A percentile compares a stretch with the other conserved stretches of the same genome.
Conservation (phyloP, 1,140 invertebrate species). For the Heliconius melpomene region DNA sequence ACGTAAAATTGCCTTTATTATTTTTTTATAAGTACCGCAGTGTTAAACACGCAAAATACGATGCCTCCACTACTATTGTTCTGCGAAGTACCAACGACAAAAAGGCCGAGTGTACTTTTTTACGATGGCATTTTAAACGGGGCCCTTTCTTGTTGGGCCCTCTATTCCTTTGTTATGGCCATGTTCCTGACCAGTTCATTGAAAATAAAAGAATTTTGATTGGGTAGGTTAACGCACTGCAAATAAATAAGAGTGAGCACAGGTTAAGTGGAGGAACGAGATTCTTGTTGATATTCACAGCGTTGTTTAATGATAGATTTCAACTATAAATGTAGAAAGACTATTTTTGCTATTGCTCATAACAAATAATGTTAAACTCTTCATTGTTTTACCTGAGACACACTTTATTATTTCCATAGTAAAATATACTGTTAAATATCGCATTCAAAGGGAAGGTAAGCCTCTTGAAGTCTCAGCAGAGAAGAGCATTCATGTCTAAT, state of each 20-base stretch:
- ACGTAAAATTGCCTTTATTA: not conserved
- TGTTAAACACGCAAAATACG: conserved; percentile 6
- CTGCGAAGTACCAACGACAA: conserved; percentile 2
- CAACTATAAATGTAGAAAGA: not conserved
- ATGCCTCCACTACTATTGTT: conserved; percentile 1
- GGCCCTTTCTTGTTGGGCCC: conserved; percentile 41
- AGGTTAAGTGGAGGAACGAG: conserved; percentile 4
- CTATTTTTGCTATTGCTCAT: too few species aligned
- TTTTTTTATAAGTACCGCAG: not conserved
- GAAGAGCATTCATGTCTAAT: conserved; percentile 28
- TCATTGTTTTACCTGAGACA: not conserved
- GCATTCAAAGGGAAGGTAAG: conserved; percentile 21
- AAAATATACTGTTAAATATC: not conserved
- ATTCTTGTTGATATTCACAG: not conserved
- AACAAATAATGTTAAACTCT: not conserved
- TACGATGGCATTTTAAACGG: conserved; percentile 23
- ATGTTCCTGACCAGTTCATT: conserved; percentile 39
- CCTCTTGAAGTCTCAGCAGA: conserved; percentile 26
- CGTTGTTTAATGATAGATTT: not conserved
- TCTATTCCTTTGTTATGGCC: conserved; percentile 40
- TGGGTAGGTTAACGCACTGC: conserved; percentile 37
- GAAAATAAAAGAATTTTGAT: conserved; percentile 33
- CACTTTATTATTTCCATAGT: not conserved
- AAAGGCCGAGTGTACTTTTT: conserved; percentile 25
- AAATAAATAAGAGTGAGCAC: conserved; percentile 18